Base-by-base conservation (phyloP, 2,797 vertebrate genomes). In the Graptemys geographica region DNA sequence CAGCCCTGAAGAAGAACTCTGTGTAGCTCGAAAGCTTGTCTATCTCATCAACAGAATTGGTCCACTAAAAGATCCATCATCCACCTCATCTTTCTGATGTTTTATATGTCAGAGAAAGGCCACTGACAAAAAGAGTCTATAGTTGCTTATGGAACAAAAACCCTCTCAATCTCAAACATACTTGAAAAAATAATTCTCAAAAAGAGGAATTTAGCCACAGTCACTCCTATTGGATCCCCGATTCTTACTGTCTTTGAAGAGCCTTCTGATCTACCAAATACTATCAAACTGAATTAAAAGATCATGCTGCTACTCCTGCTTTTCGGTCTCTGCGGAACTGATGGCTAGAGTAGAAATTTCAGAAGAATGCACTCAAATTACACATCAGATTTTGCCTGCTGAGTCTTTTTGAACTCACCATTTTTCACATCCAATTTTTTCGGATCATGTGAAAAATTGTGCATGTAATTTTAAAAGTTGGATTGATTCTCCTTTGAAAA, bases 211-310 rank as follows among this genome's bases (percentile, higher is more conserved):
- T 41, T 83, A 95, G 83, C 62, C 56, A 53, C 49, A 62, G 65
- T 56, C 59, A 84, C 33, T 84, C 33, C 51, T 69, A 55, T 53
- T 81, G 44, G 31, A 56, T 79, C 12, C 88, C 13, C 84, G 44
- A 81, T 91, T 81, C 87, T 65, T 88, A 53, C 25, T 80, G 65
- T 84, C 83, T 89, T 80, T 76, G 47, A 74, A 90, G 59, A 85
- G 52, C 31, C 31, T 51, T 72, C 52, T 72, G 62, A 79, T 95
- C 52, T 23, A 51, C 62, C 52, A 81, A 80, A 81, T 74, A 57
- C 31, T 69, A 13, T 79, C 83, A 94, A 91, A 90, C 28, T 41
- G 28, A 94, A 87, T 85, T 90, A 90, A 27, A 87, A 47, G 33
- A 47, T 84, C 16, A 83, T 79, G 79, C 44, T 69, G 25, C 41